A percentile compares a stretch with the other conserved stretches of the same genome.
phyloP scores from a whole-genome alignment of 2,113 vertebrate species.

The Lipotes vexillifer region DNA sequence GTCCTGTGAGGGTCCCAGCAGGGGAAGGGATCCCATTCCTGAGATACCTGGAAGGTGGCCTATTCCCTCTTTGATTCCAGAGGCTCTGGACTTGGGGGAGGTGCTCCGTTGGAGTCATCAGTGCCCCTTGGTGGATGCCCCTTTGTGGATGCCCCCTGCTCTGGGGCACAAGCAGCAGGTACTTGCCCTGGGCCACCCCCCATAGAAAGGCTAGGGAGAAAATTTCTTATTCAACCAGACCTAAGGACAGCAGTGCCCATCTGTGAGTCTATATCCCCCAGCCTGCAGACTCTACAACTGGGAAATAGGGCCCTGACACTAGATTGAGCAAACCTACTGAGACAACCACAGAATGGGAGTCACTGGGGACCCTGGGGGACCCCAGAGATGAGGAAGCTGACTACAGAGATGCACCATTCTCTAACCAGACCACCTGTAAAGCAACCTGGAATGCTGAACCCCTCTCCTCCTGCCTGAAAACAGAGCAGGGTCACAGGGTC shows the following conservation, averaged over 20 bases:
- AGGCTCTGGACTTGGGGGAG: not conserved
- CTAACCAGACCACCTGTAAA: not conserved
- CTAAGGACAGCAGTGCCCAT: not conserved
- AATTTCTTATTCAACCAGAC: not conserved
- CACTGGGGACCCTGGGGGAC: not conserved
- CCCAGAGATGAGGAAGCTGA: not conserved
- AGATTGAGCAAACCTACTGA: not conserved
- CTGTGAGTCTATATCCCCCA: not conserved
- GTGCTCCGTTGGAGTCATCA: not conserved
- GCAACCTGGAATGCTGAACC: too few species aligned
- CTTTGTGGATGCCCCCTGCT: not conserved
- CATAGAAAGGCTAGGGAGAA: rapidly evolving
- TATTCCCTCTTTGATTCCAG: not conserved
- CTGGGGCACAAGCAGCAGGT: not conserved
- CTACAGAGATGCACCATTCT: not conserved
- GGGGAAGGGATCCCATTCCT: not conserved
- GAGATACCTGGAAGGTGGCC: not conserved
- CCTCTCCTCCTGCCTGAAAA: not conserved
- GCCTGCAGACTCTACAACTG: not conserved
- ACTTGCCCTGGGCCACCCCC: not conserved
- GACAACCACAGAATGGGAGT: not conserved
- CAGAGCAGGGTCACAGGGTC: not conserved
- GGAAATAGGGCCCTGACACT: not conserved
- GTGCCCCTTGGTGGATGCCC: not conserved
- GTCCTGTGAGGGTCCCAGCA: not conserved